Evolutionary conservation across 2,888 invertebrate genomes (phyloP).

Genomic region (Andrena marginata): DNA sequence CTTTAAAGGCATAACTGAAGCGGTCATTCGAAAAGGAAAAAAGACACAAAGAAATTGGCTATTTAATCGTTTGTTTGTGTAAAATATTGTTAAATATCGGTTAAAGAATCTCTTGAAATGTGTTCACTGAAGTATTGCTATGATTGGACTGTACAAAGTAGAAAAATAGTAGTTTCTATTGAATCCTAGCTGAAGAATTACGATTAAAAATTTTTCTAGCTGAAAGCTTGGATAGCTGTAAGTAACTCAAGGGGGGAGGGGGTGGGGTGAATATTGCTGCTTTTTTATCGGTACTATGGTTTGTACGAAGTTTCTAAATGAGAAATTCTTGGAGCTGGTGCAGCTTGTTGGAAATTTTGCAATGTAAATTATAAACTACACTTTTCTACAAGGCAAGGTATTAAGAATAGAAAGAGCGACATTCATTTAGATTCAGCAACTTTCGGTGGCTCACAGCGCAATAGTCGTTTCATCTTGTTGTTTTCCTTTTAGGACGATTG

Average conservation of each 20-base stretch:
- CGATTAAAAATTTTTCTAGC: background rate
- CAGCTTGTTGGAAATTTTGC: conserved; percentile 3
- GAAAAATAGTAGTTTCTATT: conserved; percentile 25
- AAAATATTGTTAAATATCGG: conserved; percentile 17
- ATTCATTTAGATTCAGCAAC: conserved; percentile 17
- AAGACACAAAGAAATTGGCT: background rate
- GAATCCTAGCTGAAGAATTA: background rate
- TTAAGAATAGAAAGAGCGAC: background rate
- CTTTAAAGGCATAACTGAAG: conserved; percentile 59
- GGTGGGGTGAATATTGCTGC: background rate
- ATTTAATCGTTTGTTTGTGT: background rate
- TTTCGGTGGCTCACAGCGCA: conserved; percentile 4
- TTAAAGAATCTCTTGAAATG: background rate
- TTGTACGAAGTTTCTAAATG: background rate
- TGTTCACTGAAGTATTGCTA: conserved; percentile 16
- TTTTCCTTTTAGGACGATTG: conserved; percentile 13
- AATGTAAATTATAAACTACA: conserved; percentile 28
- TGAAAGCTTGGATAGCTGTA: conserved; percentile 5
- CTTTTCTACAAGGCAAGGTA: conserved; percentile 28
- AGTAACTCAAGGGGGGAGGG: background rate
- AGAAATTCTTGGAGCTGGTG: background rate
- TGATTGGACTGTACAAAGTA: conserved; percentile 37
- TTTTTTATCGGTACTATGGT: background rate
- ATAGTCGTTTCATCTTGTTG: conserved; percentile 12
- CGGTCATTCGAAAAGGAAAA: conserved; percentile 6